Base-by-base conservation (phyloP, 1,140 invertebrate genomes). In the Plutomurus gul region DNA sequence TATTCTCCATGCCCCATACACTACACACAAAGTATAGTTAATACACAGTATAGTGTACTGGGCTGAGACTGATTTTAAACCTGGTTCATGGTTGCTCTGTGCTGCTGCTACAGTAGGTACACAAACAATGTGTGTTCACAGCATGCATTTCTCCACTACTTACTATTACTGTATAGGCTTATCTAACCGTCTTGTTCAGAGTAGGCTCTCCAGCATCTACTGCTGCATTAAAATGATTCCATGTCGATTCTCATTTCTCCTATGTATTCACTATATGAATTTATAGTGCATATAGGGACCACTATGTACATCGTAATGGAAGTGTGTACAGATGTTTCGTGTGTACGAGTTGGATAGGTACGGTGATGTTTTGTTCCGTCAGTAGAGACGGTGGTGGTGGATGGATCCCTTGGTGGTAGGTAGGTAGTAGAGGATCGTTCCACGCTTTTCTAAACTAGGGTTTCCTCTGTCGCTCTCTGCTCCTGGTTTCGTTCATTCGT, bases 321-420 rank as follows among this genome's bases (percentile, higher is more conserved):
- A n/a, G 56, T 65, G 56, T 33, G 56, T 65, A 65, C 56, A 65
- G 56, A 65, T 65, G 56, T 65, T 65, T 65, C 56, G n/a, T 36
- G 30, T 27, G 36, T 65, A 16, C 30, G 7, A 51, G 1, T 25
- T 33, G 18, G 30, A 60, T 65, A 33, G 56, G 56, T 65, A 65
- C 56, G 13, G 56, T 65, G 30, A 65, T 65, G 56, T 65, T 65
- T 65, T 65, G 56, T 65, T 65, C 30, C 56, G 30, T 65, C 56
- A 65, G 56, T n/a, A n/a, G n/a, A n/a, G n/a, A n/a, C n/a, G n/a
- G 36, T 30, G 27, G n/a, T n/a, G n/a, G n/a, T n/a, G n/a, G n/a
- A n/a, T 30, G 56, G 56, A 65, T 65, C 56, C 56, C 56, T 65
- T 65, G 56, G 56, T 65, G 30, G 56, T 65, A 36, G 39, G 39